Base-by-base conservation (phyloP, 2,888 invertebrate genomes). In the Atherix ibis region DNA sequence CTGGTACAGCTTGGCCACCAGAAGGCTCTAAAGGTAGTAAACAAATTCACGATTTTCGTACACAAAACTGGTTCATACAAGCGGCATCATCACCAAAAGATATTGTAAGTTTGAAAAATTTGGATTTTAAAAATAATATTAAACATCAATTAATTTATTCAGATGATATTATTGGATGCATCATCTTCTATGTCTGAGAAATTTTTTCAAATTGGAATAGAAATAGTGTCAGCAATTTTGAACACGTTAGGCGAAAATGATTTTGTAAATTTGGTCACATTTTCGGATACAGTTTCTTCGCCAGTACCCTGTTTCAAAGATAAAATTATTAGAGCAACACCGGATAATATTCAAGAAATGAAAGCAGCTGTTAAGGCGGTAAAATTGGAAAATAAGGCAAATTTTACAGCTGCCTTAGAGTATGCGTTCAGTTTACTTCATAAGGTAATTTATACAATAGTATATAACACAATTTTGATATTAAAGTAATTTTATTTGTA, bases 41-140 rank as follows among this genome's bases (percentile, higher is more conserved):
- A 36, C 74, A 77, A 43, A 76, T 95, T 50, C 92, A 92, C 65
- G 97, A 98, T 65, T 95, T 91, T 54, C 75, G 95, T 22, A 76
- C 85, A 9, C 78, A 89, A 28, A 78, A 84, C 49, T 95, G 95
- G 95, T 98, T 95, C 61, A 84, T 97, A 9, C 85, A 89, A 47
- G 94, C 94, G 0, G 94, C 95, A 10, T 91, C 92, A 5, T 92
- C 92, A 39, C 91, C 97, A 0, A 98, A 98, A 61, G 97, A 98
- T 62, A 70, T 97, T 50, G 78, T 94, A 44, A 53, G 53, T 49
- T 25, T 4, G 16, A 18, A 17, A 18, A 30, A 12, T 29, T 15
- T 26, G 14, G 24, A 27, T 14, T 4, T 3, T 30, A 22, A 22
- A 22, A 22, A n/a, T n/a, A n/a, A 8, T n/a, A 15, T 15, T 12